Evolutionary conservation across 2,113 vertebrate species (phyloP), one percentile per base, ranked within the genome.

Genomic region (Lontra canadensis): DNA sequence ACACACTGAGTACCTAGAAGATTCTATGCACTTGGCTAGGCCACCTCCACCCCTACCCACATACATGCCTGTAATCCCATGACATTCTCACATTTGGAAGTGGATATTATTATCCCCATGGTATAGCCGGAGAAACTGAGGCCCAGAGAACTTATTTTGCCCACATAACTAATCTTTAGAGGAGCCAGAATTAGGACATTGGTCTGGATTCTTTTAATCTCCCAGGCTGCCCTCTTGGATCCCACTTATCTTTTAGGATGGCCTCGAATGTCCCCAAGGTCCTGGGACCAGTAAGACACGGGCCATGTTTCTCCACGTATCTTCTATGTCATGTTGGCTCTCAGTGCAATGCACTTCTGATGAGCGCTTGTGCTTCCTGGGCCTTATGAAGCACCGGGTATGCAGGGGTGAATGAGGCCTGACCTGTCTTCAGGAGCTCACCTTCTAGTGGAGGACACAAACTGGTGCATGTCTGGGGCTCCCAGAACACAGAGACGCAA

Each of bases 281-380:
- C 52, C 21, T 7, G 0, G 47, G 76, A 18, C 47, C 36, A 7
- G 59, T 3, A 25, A 31, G 71, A 44, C n/a, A 14, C 10, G 14
- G 78, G 3, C 52, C 11, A 0, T 31, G 7, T 44, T 5, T 31
- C 52, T 55, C 26, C 0, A 69, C 5, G 2, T 1, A 6, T 8
- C 29, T 17, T 18, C 13, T 52, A 1, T 4, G 1, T 31, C 42
- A 18, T 1, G 18, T 59, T 25, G 76, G 52, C 18, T 36, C 20
- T 34, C 42, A 57, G 7, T n/a, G 10, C 39, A 39, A 18, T 61
- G 25, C 7, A 47, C 74, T n/a, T 44, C 29, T 4, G 26, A 17
- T 6, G 14, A 25, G 14, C 13, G 0, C 15, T 29, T 23, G 13
- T 0, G 39, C 63, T 49, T 42, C 52, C 34, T 5, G 15, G 61